A percentile compares a stretch with the other conserved stretches of the same genome.
phyloP scores from a whole-genome alignment of 2,797 vertebrate genomes.

The Tokudaia muenninki region DNA sequence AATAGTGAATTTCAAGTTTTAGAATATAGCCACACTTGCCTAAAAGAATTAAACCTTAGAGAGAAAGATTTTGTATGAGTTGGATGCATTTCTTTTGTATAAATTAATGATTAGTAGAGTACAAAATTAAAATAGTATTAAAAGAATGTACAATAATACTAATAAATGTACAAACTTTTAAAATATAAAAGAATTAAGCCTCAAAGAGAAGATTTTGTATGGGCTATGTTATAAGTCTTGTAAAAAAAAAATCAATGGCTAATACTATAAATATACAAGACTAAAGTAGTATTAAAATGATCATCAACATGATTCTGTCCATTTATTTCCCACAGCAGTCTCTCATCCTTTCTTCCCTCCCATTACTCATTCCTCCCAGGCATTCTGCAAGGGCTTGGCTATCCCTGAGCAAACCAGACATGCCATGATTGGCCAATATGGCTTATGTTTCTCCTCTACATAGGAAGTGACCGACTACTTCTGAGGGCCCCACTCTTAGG shows the following conservation, averaged over 20 bases:
- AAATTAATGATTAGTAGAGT: neutral
- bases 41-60: slow-evolving; percentile 3
- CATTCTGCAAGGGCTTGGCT: neutral
- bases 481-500: neutral
- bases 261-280: neutral
- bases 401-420: neutral
- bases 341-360: neutral
- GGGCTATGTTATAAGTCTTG: neutral
- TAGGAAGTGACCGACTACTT: neutral
- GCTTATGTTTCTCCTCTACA: neutral
- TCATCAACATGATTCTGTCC: neutral
- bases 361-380: accelerated
- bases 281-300: neutral
- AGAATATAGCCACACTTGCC: neutral
- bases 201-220: neutral
- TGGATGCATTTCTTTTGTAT: neutral
- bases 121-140: neutral
- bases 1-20: neutral
- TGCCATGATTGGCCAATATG: too few species aligned
- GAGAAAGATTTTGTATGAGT: neutral
- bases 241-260: neutral
- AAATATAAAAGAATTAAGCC: slow-evolving; percentile 24
- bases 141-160: neutral
- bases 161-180: neutral
- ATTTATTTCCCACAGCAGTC: neutral